Base-by-base conservation (phyloP, 2,113 vertebrate species). In the Lontra canadensis region DNA sequence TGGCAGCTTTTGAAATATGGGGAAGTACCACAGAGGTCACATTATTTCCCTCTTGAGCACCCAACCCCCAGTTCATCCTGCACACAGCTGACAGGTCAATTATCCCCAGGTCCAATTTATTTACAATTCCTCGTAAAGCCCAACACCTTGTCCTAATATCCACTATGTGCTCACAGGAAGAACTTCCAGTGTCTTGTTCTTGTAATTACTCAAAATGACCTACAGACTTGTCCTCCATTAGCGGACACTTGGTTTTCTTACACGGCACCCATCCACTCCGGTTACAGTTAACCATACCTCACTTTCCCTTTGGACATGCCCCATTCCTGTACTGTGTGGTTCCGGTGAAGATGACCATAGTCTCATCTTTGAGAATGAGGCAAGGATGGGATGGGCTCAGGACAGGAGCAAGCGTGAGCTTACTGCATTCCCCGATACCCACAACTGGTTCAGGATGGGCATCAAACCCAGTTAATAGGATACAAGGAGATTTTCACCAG, bases 71-170 rank as follows among this genome's bases (percentile, higher is more conserved):
- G 52, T 26, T 73, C 7, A 20, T 79, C 59, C 79, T 36, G 26
- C 6, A 69, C 63, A 26, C 26, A 63, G 29, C 87, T 87, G 89
- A 89, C 82, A 89, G 78, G 83, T 89, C 79, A 57, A 34, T 79
- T 94, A 94, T 17, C n/a, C 90, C 49, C 65, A 69, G 23, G 47
- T 83, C 55, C 15, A 15, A 85, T 73, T 86, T 87, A 87, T 83
- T 94, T 92, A 79, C 6, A 91, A 21, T 55, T 69, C 34, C 78
- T 96, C 67, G 57, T 85, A 47, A 86, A 96, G 92, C 67, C 74
- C 20, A 44, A 20, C n/a, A 92, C 84, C 69, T 91, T 69, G 55
- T 29, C 88, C 55, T 61, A 80, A 57, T 44, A 78, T 57, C 90
- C 59, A 49, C n/a, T 59, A 76, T 44, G 52, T 17, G 39, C 76